These are phyloP conservation scores for Coptodon rendalli DNA, from an alignment of 2,113 vertebrate genomes.

Conservation along the genomic window DNA sequence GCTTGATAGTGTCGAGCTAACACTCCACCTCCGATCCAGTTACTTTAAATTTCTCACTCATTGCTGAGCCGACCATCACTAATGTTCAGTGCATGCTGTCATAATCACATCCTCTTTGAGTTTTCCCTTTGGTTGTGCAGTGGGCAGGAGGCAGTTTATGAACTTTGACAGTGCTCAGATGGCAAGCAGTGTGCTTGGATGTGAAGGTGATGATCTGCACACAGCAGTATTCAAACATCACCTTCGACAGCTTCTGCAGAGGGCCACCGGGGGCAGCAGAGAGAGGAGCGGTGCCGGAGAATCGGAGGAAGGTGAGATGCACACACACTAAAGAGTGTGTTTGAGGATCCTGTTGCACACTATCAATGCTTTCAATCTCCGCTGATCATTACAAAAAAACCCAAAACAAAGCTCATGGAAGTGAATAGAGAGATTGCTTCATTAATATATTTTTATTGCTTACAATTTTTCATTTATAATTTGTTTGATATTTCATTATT, in stretches of 20 bases:
- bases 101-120: background rate
- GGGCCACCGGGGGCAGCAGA: conserved; percentile 63
- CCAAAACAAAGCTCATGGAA: background rate
- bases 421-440: background rate
- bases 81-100: background rate
- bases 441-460: background rate
- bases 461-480: background rate
- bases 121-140: conserved; percentile 51
- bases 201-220: conserved; percentile 85
- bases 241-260: conserved; percentile 83
- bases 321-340: background rate
- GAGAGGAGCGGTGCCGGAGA: background rate
- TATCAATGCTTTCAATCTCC: background rate
- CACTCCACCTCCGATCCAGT: background rate
- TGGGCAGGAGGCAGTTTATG: conserved; percentile 92
- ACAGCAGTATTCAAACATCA: conserved; percentile 93
- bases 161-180: conserved; percentile 80
- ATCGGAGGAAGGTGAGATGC: conserved; percentile 58
- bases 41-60: background rate
- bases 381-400: background rate
- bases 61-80: background rate
- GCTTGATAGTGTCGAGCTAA: background rate
- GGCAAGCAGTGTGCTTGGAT: conserved; percentile 81
- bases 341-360: background rate
- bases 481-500: background rate